phyloP scores from a whole-genome alignment of 2,888 invertebrate genomes.

The Allolobophora icterica region DNA sequence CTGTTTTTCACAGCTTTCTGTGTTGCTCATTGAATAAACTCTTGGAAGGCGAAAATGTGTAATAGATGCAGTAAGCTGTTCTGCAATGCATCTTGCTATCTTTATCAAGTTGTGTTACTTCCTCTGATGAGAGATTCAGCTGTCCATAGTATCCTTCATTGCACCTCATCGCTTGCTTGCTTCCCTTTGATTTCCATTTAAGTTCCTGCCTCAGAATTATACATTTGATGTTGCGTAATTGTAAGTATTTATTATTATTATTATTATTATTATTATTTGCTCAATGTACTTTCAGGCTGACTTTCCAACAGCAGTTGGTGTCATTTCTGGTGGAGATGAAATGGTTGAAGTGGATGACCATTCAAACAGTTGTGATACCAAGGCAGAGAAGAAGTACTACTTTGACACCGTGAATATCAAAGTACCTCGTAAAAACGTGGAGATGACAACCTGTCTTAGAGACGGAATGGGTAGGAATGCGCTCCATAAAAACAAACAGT shows the following conservation, averaged over 20 bases:
- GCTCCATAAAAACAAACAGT: neutral
- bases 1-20: neutral
- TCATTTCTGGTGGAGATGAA: conserved; percentile 71
- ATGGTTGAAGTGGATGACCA: conserved; percentile 59
- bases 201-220: neutral
- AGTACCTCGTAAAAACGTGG: conserved; percentile 85
- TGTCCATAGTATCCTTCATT: no score
- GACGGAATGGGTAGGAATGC: conserved; percentile 81
- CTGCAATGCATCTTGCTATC: neutral
- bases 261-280: no score
- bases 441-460: conserved; percentile 90
- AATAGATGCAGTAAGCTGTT: neutral
- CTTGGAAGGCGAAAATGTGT: neutral
- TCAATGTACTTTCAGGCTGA: conserved; percentile 74
- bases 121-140: no score
- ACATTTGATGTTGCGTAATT: neutral
- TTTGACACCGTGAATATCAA: conserved; percentile 92
- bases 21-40: neutral
- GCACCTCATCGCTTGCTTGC: no score
- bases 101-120: neutral
- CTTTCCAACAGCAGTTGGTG: conserved; percentile 90
- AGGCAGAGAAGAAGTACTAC: conserved; percentile 68
- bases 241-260: neutral
- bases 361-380: conserved; percentile 40
- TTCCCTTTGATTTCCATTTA: neutral